Base-by-base conservation (phyloP, 2,888 invertebrate species). In the Exocentrus adspersus region DNA sequence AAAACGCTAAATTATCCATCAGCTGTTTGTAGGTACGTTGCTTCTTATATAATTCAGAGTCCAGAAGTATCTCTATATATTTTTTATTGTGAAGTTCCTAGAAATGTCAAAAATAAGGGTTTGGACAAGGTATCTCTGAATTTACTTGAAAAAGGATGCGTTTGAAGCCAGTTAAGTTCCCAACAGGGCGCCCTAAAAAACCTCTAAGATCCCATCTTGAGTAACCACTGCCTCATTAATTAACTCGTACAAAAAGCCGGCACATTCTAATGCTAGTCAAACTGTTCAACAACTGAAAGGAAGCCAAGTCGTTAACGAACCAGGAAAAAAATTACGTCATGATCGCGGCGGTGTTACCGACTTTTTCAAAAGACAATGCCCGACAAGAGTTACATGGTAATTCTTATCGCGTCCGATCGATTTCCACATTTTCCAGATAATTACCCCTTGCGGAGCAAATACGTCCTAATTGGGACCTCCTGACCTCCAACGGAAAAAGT, bases 401-500 rank as follows among this genome's bases (percentile, higher is more conserved):
- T 61, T 53, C 58, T 61, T 65, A 65, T 65, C 64, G 46, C 28
- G 21, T 46, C 37, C 50, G 41, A 65, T 64, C 48, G 56, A 64
- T 64, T 64, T 64, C 60, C 64, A 57, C 37, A 57, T 57, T 57
- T 57, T 57, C 57, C 57, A 57, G 46, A 57, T 65, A 65, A 65
- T 65, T 65, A 62, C 65, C 65, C 65, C 65, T 56, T 60, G 62
- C 61, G 65, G 62, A 65, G 65, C 68, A 67, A 71, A 69, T 68
- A 68, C 65, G 68, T 65, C 72, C 69, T 74, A 75, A 74, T 76
- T 74, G 74, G 74, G 69, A 72, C 72, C 72, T 72, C 71, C 69
- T 69, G 72, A 68, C 71, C 65, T 62, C 59, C 54, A 61, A 43
- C 57, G 59, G 52, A 70, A 70, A 75, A 70, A 69, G 48, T 54